Evolutionary conservation across 1,140 invertebrate species (phyloP), one percentile per base, ranked within the genome.

Genomic region (Drosophila parvula): DNA sequence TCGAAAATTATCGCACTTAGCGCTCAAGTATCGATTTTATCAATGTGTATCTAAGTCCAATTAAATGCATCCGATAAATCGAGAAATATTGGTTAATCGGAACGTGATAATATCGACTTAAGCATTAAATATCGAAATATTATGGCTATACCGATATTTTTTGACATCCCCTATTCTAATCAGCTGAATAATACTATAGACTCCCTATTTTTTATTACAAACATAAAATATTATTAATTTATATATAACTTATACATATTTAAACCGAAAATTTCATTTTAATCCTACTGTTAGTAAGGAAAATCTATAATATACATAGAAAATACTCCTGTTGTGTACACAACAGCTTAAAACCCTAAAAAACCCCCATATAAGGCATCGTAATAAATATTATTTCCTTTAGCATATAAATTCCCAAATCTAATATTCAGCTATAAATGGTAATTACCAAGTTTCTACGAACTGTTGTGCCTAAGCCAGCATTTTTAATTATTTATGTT

Each of bases 401-500:
- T 38, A 22, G 18, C 36, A 56, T 41, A 56, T 56, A 27, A 56
- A 56, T 41, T 34, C 56, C 32, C 51, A 22, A 36, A 38, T 55
- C 12, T 27, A 27, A 55, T 38, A 38, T n/a, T 38, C 51, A 14
- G 34, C 51, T 27, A 55, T 55, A 55, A 55, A 55, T 55, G 51
- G 34, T 55, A 38, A 55, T 55, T 55, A 55, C 51, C 51, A 55
- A 55, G 51, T 38, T 55, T 34, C 5, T 9, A n/a, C 56, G 16
- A 18, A 14, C 28, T 50, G 48, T 69, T 67, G 38, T n/a, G 30
- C 62, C 36, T 69, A 67, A 44, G 65, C 27, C 48, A 67, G 64
- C 62, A 67, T 69, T 55, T 53, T 69, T 67, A 69, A 67, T 69
- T 69, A 69, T 69, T 69, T 69, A 69, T 55, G 65, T 69, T 69